Evolutionary conservation across 2,113 vertebrate species (phyloP), one percentile per base, ranked within the genome.

Genomic region (Xiphophorus maculatus): DNA sequence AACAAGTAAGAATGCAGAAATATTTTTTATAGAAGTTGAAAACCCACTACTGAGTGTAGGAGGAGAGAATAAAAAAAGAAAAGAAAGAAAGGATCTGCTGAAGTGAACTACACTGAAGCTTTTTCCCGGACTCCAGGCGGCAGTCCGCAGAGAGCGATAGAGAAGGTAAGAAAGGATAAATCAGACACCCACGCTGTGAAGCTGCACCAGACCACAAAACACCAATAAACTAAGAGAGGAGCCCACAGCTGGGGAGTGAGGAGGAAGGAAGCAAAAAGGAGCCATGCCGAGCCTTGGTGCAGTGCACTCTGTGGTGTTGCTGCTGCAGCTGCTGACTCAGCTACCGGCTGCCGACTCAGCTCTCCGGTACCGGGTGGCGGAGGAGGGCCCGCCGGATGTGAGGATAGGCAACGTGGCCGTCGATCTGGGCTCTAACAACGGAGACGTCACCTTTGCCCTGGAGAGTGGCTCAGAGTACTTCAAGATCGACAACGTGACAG

Each of bases 401-500:
- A 97, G 96, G 89, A 97, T 99, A 51, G 97, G 97, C 19, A 98
- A 97, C 82, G 97, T 99, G 84, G 98, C 97, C 75, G 90, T 94
- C 5, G 97, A 98, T 91, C 93, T 99, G 73, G 93, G 93, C 28
- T 35, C 90, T 95, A 15, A 93, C 27, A 97, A 96, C 51, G 97
- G 97, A 1, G 97, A 98, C 73, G 97, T 98, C 89, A 98, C 97
- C 84, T 99, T 98, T 90, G 97, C 97, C 90, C 93, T 99, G 79
- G 98, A 99, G 91, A 98, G 97, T 10, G 97, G 97, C 78, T 96
- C 96, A 2, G 97, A 99, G 87, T 98, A 94, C 90, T 96, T 99
- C 80, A 98, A 97, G 92, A 98, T 99, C 83, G 97, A 99, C 95
- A 98, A 98, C 83, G 96, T 98, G 88, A 98, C 98, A 7, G 97